phyloP scores from a whole-genome alignment of 2,888 invertebrate genomes.

The Trachelus troglodyta region DNA sequence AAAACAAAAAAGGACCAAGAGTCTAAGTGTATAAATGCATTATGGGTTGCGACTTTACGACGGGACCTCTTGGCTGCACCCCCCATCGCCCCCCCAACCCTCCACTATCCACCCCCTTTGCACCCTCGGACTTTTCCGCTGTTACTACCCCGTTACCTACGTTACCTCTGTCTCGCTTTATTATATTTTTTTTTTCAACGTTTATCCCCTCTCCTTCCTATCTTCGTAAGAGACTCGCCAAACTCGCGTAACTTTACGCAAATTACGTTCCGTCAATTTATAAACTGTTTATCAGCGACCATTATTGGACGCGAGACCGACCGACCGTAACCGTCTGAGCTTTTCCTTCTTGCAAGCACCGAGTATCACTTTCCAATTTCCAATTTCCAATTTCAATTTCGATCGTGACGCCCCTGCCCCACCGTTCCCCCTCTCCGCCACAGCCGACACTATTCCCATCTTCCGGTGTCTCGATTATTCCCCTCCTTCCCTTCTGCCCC shows the following conservation, averaged over 20 bases:
- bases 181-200: background rate
- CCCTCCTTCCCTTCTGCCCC: background rate
- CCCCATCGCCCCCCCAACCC: background rate
- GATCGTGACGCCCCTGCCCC: conserved; percentile 7
- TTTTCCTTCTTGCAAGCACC: background rate
- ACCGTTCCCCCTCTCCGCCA: background rate
- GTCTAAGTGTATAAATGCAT: conserved; percentile 16
- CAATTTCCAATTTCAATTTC: conserved; percentile 45
- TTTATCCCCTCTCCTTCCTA: background rate
- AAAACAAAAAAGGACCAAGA: conserved; percentile 13
- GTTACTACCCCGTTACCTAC: background rate
- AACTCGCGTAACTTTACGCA: background rate
- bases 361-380: conserved; percentile 42
- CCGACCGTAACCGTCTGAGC: background rate
- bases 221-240: background rate
- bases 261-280: conserved; percentile 10
- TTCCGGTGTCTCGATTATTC: conserved; percentile 26
- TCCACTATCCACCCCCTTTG: conserved; percentile 4
- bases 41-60: conserved; percentile 18
- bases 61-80: background rate
- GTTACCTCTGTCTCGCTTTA: background rate
- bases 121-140: background rate
- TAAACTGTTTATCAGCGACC: conserved; percentile 4
- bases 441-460: background rate
- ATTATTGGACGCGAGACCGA: background rate